Evolutionary conservation across 2,113 vertebrate species (phyloP), one percentile per base, ranked within the genome.

Genomic region (Sebastes schlegelii): DNA sequence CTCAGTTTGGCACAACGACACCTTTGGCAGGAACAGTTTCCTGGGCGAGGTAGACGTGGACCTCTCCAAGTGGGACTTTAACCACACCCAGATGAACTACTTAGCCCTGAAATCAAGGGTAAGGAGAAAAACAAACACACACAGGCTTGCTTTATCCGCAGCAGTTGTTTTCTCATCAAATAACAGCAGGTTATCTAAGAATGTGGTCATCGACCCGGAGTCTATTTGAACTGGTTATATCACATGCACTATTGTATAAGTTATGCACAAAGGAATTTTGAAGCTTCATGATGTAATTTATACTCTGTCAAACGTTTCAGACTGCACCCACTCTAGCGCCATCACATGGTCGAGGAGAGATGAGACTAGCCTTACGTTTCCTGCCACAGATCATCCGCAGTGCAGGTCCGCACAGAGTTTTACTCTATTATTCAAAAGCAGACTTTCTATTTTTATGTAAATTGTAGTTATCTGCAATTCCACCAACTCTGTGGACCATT

Each of bases 1-100:
- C 73, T 99, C 98, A 0, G 97, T 98, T 51, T 99, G 98, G 98
- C 98, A 99, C 86, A 95, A 98, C 7, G 98, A 99, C 89, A 97
- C 95, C 1, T 98, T 99, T 95, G 97, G 97, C 48, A 97, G 96
- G 60, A 99, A 99, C 85, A 98, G 96, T 74, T 99, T 99, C 86
- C 95, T 99, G 69, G 98, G 98, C 1, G 97, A 99, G 92, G 97
- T 97, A 26, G 98, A 99, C 14, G 74, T 98, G 67, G 97, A 99
- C 83, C 95, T 99, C 68, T 96, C 95, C 83, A 93, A 90, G 1
- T 99, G 98, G 98, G 96, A 99, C 86, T 98, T 97, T 95, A 95
- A 93, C 81, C 96, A 96, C 92, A 97, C 96, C 80, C 96, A 97
- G 69, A 96, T 97, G 92, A 97, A 94, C 86, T 96, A 96, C 96